Base-by-base conservation (phyloP, 35 echinoderm and acorn worm genomes). In the Chiridota heheva region DNA sequence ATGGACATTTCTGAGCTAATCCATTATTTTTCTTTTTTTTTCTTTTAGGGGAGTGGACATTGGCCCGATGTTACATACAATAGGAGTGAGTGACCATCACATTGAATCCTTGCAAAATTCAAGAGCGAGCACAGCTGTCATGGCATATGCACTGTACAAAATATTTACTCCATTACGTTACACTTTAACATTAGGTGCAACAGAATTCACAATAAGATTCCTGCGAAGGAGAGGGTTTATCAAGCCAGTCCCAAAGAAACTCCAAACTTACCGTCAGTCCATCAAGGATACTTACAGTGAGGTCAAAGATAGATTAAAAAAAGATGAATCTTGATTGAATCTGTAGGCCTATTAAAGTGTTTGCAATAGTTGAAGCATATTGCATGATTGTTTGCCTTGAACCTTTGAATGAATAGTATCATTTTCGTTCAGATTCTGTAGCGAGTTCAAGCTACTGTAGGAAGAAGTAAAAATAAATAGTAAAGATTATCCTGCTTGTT, bases 71-170 rank as follows among this genome's bases (percentile, higher is more conserved):
- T 67, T 97, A 2, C 55, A 41, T 3, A 91, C 70, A 44, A 67
- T 97, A 20, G 93, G 93, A 22, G 71, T 97, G 58, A 91, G 93
- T 55, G 93, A 97, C 20, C 78, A 87, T 42, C 84, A 91, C 64
- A 47, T 97, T 42, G 76, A 73, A 36, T 74, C 84, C 24, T 43
- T 97, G 45, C 77, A 91, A 30, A 88, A 87, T 36, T 91, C 93
- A n/a, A 82, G 67, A 16, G 93, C 93, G 5, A 97, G 93, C 41
- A 84, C 73, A 33, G 81, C 89, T 45, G 62, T 97, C 36, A 87
- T 91, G 81, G 93, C 93, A 10, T 97, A 97, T 56, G 93, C 93
- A 3, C 72, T 97, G 25, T 97, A 97, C 80, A 97, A 97, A 77
- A 87, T 97, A 36, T 86, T 90, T 44, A 97, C 93, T 10, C 93